Evolutionary conservation across 2,888 invertebrate genomes (phyloP).

Genomic region (Caenorhabditis afra): DNA sequence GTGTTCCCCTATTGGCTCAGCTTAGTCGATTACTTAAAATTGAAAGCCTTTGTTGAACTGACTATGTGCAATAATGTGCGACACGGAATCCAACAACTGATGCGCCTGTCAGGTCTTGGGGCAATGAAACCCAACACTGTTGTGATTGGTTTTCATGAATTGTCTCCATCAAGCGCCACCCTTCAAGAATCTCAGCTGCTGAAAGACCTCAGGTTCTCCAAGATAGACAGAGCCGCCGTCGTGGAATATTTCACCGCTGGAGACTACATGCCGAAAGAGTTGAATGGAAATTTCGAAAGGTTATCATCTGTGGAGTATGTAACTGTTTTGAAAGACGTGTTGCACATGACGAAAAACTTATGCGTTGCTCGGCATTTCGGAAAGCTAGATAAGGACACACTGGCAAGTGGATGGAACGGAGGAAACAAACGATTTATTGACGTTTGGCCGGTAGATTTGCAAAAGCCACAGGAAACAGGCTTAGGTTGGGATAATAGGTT

Average conservation of each 20-base stretch:
- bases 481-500: conserved; percentile 86
- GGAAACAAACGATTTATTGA: conserved; percentile 86
- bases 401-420: conserved; percentile 70
- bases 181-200: conserved; percentile 83
- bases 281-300: conserved; percentile 70
- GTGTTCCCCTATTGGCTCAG: conserved; percentile 91
- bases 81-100: conserved; percentile 92
- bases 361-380: conserved; percentile 94
- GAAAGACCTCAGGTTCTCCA: conserved; percentile 78
- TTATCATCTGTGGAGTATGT: conserved; percentile 85
- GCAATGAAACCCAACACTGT: conserved; percentile 99
- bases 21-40: conserved; percentile 94
- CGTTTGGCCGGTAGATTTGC: conserved; percentile 96
- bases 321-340: conserved; percentile 89
- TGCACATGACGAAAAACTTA: conserved; percentile 94
- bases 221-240: conserved; percentile 79
- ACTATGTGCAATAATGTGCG: conserved; percentile 90
- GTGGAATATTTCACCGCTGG: conserved; percentile 80
- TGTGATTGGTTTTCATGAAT: conserved; percentile 93
- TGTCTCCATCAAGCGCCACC: conserved; percentile 87
- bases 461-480: conserved; percentile 87
- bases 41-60: conserved; percentile 94
- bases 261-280: conserved; percentile 72
- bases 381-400: conserved; percentile 86
- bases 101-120: conserved; percentile 87